Percentiles rank a stretch among this genome's conserved stretches.
Evolutionary conservation across 1,140 invertebrate species (phyloP).

Genomic region (Eumaeus atala): DNA sequence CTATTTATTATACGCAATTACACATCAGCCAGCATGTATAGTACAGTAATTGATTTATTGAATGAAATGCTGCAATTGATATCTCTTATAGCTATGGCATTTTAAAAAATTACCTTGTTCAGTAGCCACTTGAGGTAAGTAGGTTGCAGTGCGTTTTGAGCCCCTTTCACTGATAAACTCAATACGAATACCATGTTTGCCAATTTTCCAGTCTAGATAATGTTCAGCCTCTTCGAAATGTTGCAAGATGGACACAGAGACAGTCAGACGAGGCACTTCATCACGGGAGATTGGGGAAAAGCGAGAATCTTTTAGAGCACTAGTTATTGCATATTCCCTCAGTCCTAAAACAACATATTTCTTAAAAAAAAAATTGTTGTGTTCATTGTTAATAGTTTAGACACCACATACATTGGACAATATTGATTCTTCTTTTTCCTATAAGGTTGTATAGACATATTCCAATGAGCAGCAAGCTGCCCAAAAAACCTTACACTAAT

Average conservation of each 20-base stretch:
- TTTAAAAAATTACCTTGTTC: conserved; percentile 91
- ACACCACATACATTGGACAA: too few species aligned
- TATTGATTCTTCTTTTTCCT: too few species aligned
- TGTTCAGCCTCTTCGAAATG: conserved; percentile 95
- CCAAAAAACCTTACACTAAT: too few species aligned
- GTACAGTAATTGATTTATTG: too few species aligned
- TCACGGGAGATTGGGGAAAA: conserved; percentile 96
- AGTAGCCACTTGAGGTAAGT: conserved; percentile 96
- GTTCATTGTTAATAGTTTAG: background rate
- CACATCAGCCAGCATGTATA: too few species aligned
- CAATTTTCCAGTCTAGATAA: conserved; percentile 98
- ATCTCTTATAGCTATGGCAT: too few species aligned
- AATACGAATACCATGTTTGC: conserved; percentile 97
- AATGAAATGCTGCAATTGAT: too few species aligned
- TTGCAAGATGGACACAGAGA: conserved; percentile 94
- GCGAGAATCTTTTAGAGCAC: conserved; percentile 97
- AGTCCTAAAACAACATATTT: conserved; percentile 77
- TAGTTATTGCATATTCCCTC: conserved; percentile 96
- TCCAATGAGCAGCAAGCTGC: too few species aligned
- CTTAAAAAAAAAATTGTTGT: background rate
- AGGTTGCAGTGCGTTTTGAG: conserved; percentile 96
- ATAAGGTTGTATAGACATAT: too few species aligned
- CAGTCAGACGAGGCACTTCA: conserved; percentile 93
- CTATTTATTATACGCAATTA: too few species aligned
- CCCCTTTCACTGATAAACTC: conserved; percentile 98